A percentile compares a stretch with the other conserved stretches of the same genome.
Evolutionary conservation across 2,113 vertebrate genomes (phyloP).

Genomic region (Tenrec ecaudatus): DNA sequence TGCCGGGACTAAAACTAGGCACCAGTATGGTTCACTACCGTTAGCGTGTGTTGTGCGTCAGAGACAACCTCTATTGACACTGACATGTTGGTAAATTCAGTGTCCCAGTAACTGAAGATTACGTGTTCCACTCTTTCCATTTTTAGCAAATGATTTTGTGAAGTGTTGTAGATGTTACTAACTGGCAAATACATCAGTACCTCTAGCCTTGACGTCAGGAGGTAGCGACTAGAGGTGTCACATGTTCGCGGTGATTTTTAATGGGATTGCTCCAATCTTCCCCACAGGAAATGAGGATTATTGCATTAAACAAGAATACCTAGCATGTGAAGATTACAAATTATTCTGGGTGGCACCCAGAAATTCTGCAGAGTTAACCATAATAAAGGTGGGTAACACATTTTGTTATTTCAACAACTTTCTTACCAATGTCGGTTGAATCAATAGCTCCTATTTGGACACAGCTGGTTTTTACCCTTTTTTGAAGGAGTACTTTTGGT

Average conservation of each 20-base stretch:
- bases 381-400: slow-evolving; percentile 85
- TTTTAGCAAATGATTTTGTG: slow-evolving; percentile 60
- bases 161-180: slow-evolving; percentile 47
- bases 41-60: neutral
- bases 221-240: neutral
- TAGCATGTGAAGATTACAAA: slow-evolving; percentile 83
- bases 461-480: neutral
- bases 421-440: slow-evolving; percentile 5
- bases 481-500: neutral
- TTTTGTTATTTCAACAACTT: neutral
- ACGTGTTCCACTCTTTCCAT: slow-evolving; percentile 29
- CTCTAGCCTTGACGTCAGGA: neutral
- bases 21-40: neutral
- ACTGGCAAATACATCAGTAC: slow-evolving; percentile 12
- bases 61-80: neutral
- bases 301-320: slow-evolving; percentile 83
- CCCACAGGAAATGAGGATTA: slow-evolving; percentile 86
- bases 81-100: slow-evolving; percentile 4
- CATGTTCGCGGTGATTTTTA: slow-evolving; percentile 54
- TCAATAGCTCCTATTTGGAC: neutral
- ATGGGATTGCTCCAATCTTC: slow-evolving; percentile 63
- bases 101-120: neutral
- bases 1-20: neutral
- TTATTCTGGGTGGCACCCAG: slow-evolving; percentile 83
- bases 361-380: slow-evolving; percentile 73